These are phyloP conservation scores for Hybognathus amarus DNA, from an alignment of 2,797 vertebrate species.

Conservation along the genomic window DNA sequence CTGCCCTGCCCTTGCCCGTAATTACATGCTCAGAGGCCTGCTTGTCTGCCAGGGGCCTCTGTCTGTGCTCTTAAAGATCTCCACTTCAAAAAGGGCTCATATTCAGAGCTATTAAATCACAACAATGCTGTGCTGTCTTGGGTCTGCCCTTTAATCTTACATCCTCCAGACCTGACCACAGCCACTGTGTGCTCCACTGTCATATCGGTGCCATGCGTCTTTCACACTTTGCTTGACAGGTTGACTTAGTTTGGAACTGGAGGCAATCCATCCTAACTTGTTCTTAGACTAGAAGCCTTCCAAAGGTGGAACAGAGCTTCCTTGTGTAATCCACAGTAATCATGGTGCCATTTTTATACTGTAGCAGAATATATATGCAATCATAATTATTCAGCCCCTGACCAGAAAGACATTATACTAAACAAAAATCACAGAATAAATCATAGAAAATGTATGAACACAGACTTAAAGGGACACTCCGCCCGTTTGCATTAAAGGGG, in stretches of 20 bases:
- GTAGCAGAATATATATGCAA: not conserved
- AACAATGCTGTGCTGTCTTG: constrained; percentile 42
- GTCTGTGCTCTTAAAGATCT: constrained; percentile 42
- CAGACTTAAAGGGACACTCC: not conserved
- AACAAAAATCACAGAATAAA: not conserved
- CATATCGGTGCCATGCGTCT: not conserved
- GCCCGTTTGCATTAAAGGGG: too few relatives aligned
- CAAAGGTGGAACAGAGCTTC: not conserved
- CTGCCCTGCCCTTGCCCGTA: constrained; percentile 48
- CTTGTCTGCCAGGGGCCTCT: constrained; percentile 46
- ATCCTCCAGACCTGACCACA: constrained; percentile 31
- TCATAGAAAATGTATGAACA: not conserved
- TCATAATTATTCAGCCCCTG: not conserved
- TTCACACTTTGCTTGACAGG: not conserved
- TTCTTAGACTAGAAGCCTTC: not conserved
- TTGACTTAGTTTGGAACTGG: not conserved
- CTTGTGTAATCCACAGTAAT: not conserved
- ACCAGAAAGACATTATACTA: not conserved
- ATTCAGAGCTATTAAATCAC: constrained; percentile 56
- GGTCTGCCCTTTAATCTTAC: constrained; percentile 46
- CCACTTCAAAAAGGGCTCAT: constrained; percentile 54
- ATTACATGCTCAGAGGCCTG: constrained; percentile 57
- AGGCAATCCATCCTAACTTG: not conserved
- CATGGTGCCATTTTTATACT: not conserved
- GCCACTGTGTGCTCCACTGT: not conserved